Conservation (phyloP, 2,888 invertebrate species). For the Incurvaria masculella region DNA sequence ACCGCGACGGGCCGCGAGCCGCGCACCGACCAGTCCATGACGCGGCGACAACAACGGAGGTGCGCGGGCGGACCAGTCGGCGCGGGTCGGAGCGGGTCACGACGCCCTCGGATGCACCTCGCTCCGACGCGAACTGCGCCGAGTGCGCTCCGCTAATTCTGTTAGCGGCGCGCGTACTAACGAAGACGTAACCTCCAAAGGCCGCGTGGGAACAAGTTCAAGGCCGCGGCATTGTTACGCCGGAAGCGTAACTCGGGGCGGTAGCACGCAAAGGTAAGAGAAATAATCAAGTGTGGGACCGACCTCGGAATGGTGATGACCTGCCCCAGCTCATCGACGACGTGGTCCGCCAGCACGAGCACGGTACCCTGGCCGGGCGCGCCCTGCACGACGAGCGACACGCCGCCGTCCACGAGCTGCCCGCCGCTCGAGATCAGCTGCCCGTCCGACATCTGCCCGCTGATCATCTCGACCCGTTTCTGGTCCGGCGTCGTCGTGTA, state of each 20-base stretch:
- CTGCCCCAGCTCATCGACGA: constrained; percentile 66
- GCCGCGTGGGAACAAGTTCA: background rate
- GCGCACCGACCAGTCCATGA: background rate
- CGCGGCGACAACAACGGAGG: background rate
- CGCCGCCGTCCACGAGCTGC: constrained; percentile 50
- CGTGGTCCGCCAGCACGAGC: constrained; percentile 68
- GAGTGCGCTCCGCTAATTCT: background rate
- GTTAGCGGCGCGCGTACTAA: background rate
- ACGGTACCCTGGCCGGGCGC: constrained; percentile 58
- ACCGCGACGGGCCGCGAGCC: background rate
- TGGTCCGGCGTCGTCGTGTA: constrained; percentile 77
- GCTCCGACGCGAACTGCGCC: background rate
- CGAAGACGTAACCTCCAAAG: background rate
- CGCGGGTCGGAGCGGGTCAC: background rate
- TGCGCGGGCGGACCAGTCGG: background rate
- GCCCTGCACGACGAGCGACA: constrained; percentile 49
- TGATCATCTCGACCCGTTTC: constrained; percentile 76
- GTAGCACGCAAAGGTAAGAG: no score
- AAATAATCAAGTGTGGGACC: constrained; percentile 14
- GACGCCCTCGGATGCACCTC: no score
- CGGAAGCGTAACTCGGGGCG: background rate
- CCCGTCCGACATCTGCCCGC: constrained; percentile 61
- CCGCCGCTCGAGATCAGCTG: constrained; percentile 52
- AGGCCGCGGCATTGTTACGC: background rate
- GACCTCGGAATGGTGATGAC: constrained; percentile 66